These are phyloP conservation scores for Danionella dracula DNA, from an alignment of 2,797 vertebrate species.

Conservation along the genomic window DNA sequence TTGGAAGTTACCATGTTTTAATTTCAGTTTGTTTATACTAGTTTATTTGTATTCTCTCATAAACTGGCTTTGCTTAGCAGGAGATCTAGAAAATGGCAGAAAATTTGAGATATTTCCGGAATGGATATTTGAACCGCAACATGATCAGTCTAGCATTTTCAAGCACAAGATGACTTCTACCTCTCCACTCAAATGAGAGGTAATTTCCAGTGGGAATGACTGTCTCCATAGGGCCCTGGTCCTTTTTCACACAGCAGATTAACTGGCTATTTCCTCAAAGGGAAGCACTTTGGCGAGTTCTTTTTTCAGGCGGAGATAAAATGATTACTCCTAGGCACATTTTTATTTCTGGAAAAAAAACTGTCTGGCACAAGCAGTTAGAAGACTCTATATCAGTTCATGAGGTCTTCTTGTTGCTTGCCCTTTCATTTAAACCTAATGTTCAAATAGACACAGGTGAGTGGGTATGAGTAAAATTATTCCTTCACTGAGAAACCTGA, in stretches of 20 bases:
- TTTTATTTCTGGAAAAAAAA: constrained; percentile 23
- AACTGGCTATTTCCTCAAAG: constrained; percentile 28
- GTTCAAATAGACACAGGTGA: neutral
- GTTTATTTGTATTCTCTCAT: neutral
- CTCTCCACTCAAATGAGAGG: constrained; percentile 35
- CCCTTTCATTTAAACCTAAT: neutral
- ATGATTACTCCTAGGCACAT: constrained; percentile 41
- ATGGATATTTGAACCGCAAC: neutral
- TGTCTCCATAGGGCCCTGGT: constrained; percentile 6
- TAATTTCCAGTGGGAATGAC: constrained; percentile 41
- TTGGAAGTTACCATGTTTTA: no score
- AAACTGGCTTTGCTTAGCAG: neutral
- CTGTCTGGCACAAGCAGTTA: neutral
- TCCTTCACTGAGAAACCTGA: neutral
- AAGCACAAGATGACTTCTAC: constrained; percentile 26
- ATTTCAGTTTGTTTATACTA: no score
- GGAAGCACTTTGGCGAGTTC: constrained; percentile 36
- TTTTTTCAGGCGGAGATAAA: constrained; percentile 18
- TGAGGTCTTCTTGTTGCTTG: neutral
- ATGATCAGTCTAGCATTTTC: constrained; percentile 1
- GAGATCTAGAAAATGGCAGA: neutral
- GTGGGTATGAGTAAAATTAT: neutral
- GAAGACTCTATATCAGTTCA: neutral
- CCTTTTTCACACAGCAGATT: constrained; percentile 33
- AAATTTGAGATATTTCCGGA: neutral